A percentile compares a stretch with the other conserved stretches of the same genome.
These are phyloP conservation scores for Cacatua alba DNA, from an alignment of 2,113 vertebrate genomes.

Conservation along the genomic window DNA sequence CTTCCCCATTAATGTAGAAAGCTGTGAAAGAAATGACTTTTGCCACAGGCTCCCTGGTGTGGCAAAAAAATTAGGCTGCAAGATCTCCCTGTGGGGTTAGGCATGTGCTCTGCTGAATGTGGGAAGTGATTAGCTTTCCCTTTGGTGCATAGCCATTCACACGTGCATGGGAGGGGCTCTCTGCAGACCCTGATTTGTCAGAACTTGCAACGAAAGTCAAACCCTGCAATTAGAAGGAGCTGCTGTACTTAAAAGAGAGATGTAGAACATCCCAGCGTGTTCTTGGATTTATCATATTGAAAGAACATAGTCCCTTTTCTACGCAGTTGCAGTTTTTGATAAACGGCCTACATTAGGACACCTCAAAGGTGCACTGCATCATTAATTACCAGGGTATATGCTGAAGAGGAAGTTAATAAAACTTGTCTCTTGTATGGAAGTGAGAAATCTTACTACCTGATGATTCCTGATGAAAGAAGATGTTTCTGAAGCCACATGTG, in stretches of 20 bases:
- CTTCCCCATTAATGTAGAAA: not conserved
- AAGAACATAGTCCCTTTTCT: slow-evolving; percentile 19
- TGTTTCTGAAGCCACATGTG: slow-evolving; percentile 49
- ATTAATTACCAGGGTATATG: slow-evolving; percentile 66
- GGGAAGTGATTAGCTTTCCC: not conserved
- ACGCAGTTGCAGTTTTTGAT: slow-evolving; percentile 24
- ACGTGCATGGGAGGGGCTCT: not conserved
- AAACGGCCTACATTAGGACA: slow-evolving; percentile 45
- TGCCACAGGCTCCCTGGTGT: not conserved
- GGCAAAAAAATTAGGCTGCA: not conserved
- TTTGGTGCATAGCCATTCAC: accelerated
- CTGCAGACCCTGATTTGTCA: slow-evolving; percentile 12
- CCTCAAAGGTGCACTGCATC: slow-evolving; percentile 60
- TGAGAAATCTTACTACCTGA: slow-evolving; percentile 55
- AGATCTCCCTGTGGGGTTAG: accelerated
- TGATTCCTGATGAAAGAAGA: slow-evolving; percentile 64
- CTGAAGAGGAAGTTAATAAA: slow-evolving; percentile 68
- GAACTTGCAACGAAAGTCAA: slow-evolving; percentile 13
- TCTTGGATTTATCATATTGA: not conserved
- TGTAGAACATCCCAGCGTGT: not conserved
- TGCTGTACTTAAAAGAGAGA: not conserved
- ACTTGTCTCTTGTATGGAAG: slow-evolving; percentile 59
- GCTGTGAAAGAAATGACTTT: not conserved
- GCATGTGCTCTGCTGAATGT: not conserved
- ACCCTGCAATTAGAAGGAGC: slow-evolving; percentile 10